These are phyloP conservation scores for Colostygia pectinataria DNA, from an alignment of 2,888 invertebrate species.

Conservation along the genomic window DNA sequence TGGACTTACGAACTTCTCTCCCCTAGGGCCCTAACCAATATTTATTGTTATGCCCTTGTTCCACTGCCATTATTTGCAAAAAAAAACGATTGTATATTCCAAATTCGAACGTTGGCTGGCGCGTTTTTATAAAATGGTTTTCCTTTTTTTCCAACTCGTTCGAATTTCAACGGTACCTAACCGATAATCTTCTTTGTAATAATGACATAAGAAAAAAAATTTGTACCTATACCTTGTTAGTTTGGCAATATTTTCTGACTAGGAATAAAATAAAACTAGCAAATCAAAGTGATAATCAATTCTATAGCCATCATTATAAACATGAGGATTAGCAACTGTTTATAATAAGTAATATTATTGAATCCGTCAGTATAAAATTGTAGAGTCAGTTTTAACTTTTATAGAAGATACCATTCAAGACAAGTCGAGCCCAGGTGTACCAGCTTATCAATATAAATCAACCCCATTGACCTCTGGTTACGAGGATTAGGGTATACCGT, in stretches of 20 bases:
- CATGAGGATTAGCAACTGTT: no score
- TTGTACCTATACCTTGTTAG: no score
- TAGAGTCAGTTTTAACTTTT: background rate
- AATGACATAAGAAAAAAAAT: no score
- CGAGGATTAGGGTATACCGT: constrained; percentile 47
- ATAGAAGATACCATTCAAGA: constrained; percentile 12
- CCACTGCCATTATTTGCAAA: constrained; percentile 59
- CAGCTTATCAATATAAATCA: constrained; percentile 48
- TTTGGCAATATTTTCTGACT: no score
- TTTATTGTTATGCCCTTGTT: constrained; percentile 52
- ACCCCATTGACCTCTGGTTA: constrained; percentile 49
- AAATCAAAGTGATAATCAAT: no score
- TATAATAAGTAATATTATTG: no score
- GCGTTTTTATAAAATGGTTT: constrained; percentile 46
- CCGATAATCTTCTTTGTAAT: constrained; percentile 13
- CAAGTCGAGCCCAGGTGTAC: constrained; percentile 42
- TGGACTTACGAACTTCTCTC: constrained; percentile 30
- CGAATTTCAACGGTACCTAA: constrained; percentile 49
- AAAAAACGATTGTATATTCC: constrained; percentile 43
- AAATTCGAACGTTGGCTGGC: constrained; percentile 48
- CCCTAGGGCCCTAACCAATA: constrained; percentile 38
- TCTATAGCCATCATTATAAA: no score
- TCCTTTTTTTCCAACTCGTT: constrained; percentile 48
- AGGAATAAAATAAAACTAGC: no score
- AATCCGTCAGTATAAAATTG: no score